These are phyloP conservation scores for Crypturellus tataupa DNA, from an alignment of 2,797 vertebrate genomes.

Conservation along the genomic window DNA sequence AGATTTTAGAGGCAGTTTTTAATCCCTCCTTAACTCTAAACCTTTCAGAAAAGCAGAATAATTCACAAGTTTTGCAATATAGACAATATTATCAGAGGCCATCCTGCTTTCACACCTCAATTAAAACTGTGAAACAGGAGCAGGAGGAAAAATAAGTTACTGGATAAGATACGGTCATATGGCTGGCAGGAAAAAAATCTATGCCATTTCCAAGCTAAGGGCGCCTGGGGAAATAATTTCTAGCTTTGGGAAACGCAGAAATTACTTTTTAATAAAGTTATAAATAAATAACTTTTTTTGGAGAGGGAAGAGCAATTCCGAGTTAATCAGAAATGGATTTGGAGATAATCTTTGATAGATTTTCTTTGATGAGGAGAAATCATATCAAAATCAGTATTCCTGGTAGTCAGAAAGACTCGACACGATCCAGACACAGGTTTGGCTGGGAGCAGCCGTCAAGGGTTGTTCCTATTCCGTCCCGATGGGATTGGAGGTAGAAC, in stretches of 20 bases:
- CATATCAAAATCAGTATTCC: not conserved
- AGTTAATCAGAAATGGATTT: slow-evolving; percentile 43
- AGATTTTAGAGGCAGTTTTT: not conserved
- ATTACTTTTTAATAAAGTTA: slow-evolving; percentile 58
- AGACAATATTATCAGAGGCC: not conserved
- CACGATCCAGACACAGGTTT: not conserved
- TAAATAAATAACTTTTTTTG: slow-evolving; percentile 22
- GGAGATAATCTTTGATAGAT: slow-evolving; percentile 6
- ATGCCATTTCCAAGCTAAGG: not conserved
- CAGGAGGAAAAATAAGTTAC: not conserved
- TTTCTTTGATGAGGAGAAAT: not conserved
- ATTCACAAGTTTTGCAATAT: not conserved
- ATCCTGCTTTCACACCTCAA: not conserved
- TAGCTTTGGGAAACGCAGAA: slow-evolving; percentile 6
- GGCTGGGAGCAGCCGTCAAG: not conserved
- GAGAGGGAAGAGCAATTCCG: not conserved
- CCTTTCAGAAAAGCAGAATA: not conserved
- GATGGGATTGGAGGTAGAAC: slow-evolving; percentile 89
- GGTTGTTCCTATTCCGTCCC: slow-evolving; percentile 74
- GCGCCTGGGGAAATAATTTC: slow-evolving; percentile 40
- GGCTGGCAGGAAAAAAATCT: not conserved
- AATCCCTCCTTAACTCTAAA: not conserved
- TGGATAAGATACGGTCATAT: not conserved
- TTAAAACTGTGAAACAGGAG: not conserved
- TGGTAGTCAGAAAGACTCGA: not conserved